These are phyloP conservation scores for Mesopsocus fuscifrons DNA, from an alignment of 2,888 invertebrate species.

Conservation along the genomic window DNA sequence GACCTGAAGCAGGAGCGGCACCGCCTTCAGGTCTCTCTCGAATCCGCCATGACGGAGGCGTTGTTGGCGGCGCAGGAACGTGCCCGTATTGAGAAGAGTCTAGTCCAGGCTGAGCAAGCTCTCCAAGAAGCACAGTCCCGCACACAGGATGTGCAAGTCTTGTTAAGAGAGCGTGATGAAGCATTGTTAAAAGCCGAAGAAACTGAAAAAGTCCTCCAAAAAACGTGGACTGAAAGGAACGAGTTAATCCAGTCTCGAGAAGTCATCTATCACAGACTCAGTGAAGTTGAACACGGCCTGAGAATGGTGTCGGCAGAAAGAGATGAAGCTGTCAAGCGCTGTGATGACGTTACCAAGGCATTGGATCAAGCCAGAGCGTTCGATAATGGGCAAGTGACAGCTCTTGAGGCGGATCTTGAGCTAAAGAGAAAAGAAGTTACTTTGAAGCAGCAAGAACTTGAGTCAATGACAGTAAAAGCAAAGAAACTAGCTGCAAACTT, in stretches of 20 bases:
- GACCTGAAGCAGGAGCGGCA: too few relatives aligned
- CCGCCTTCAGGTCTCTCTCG: neutral
- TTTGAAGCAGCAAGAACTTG: constrained; percentile 27
- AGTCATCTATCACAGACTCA: neutral
- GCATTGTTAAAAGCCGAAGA: constrained; percentile 22
- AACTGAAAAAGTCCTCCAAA: constrained; percentile 16
- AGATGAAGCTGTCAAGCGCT: constrained; percentile 11
- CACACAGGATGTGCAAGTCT: constrained; percentile 9
- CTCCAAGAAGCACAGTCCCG: neutral
- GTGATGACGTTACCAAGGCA: constrained; percentile 10
- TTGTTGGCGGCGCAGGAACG: neutral
- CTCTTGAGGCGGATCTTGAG: neutral
- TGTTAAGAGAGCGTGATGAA: constrained; percentile 21
- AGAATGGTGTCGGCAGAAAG: neutral
- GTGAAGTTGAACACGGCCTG: neutral
- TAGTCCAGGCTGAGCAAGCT: neutral
- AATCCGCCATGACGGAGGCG: neutral
- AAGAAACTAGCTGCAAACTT: constrained; percentile 58
- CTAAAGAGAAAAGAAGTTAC: constrained; percentile 19
- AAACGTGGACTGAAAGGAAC: constrained; percentile 9
- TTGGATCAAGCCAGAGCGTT: neutral
- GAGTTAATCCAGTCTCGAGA: constrained; percentile 12
- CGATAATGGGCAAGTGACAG: neutral
- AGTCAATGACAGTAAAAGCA: constrained; percentile 35
- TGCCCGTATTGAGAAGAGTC: neutral